Evolutionary conservation across 2,113 vertebrate species (phyloP), one percentile per base, ranked within the genome.

Genomic region (Ramphastos sulfuratus): DNA sequence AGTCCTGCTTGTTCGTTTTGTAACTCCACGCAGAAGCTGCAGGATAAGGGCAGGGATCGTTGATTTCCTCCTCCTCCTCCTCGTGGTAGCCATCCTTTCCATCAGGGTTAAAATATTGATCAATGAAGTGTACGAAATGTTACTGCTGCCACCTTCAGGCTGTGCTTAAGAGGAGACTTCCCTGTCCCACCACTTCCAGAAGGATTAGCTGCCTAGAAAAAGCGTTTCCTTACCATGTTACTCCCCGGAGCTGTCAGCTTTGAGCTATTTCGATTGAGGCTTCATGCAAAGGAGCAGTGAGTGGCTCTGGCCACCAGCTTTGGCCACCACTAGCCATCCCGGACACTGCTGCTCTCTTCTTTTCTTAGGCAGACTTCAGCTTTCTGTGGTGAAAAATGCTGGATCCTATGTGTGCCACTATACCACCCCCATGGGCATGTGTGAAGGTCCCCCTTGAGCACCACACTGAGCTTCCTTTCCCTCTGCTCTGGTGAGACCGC

Each of bases 111-210:
- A 84, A 54, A 59, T 69, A 55, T 18, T 65, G 91, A 69, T 91
- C 80, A 44, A 3, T 74, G 91, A 81, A 84, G 73, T 94, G 90
- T 94, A 91, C 54, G 84, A 90, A 96, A 96, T 97, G 96, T 96
- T 96, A 55, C 86, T 97, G 94, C 97, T 97, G 97, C 96, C 97
- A 97, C 93, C 96, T 96, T 97, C 95, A 96, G 96, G 87, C 79
- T 94, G 79, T 88, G 92, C 74, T 46, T 35, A 58, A 83, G 94
- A 84, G 89, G 4, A 13, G 28, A 75, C 39, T 52, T 84, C 54
- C 33, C 80, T 10, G 16, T 65, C 58, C 15, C 7, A 4, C 30
- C 1, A 5, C 83, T 73, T 35, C 7, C 1, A 8, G 14, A 67
- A 83, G 60, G 55, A 42, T 83, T 35, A 37, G 42, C 44, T 1